Base-by-base conservation (phyloP, 2,797 vertebrate genomes). In the Sebastes vulpes region DNA sequence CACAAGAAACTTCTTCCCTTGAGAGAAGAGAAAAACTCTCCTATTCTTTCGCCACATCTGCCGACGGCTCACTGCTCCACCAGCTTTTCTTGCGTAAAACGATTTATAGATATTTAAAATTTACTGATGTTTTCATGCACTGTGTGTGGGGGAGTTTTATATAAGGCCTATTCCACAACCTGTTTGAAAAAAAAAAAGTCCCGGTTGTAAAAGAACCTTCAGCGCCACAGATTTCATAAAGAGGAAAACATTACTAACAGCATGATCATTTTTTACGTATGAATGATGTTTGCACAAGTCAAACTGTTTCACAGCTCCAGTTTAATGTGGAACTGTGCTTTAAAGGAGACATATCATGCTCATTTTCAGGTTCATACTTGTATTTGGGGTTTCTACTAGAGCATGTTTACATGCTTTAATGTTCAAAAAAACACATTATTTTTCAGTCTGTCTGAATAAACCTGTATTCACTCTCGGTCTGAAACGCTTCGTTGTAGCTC, bases 51-150 rank as follows among this genome's bases (percentile, higher is more conserved):
- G 79, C 92, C 94, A 97, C 97, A 96, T 97, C 97, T 97, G 96
- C 96, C 96, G 96, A 96, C 92, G 85, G 93, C 96, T 97, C 94
- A 89, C 94, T 86, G 92, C 94, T 96, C 96, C 96, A 96, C 92
- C 96, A 94, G 96, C 66, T 97, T 95, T 97, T 95, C 95, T 96
- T 94, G 87, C 94, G 95, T 96, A 95, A 97, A 97, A 96, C 92
- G 89, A 96, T 98, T 98, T 98, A 97, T 97, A 96, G 96, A 96
- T 96, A 96, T 97, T 96, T 95, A 94, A 96, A 96, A 95, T 95
- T 93, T 95, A 88, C 90, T 95, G 94, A 96, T 97, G 96, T 95
- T 97, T 97, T 97, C 96, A 96, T 95, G 95, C 92, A 93, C 92
- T 84, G 85, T 90, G 82, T 92, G 92, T 89, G 71, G 28, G 28